These are phyloP conservation scores for Phenacoccus solenopsis DNA, from an alignment of 1,140 invertebrate species.

Conservation along the genomic window DNA sequence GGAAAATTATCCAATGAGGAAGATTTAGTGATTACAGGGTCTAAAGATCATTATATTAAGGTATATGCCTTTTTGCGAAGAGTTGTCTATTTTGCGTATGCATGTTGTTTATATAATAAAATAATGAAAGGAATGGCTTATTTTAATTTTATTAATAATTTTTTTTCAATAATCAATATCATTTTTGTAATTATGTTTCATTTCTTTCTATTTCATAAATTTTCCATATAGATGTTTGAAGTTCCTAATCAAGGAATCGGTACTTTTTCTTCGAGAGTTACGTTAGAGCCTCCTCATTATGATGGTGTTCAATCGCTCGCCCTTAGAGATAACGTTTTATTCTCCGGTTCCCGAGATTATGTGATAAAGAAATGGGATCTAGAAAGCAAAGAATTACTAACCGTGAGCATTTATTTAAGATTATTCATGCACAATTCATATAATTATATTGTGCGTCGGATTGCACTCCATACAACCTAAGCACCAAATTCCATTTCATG, in stretches of 20 bases:
- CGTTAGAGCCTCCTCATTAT: conserved; percentile 77
- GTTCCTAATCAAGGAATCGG: conserved; percentile 40
- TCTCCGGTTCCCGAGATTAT: conserved; percentile 74
- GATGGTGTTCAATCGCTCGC: conserved; percentile 75
- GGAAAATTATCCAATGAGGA: conserved; percentile 37
- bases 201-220: conserved; percentile 23
- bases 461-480: neutral
- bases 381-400: conserved; percentile 47
- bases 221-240: conserved; percentile 44
- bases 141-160: too few relatives aligned
- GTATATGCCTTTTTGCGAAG: too few relatives aligned
- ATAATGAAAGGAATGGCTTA: too few relatives aligned
- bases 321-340: conserved; percentile 50
- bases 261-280: conserved; percentile 48
- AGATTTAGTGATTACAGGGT: conserved; percentile 63
- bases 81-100: too few relatives aligned
- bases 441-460: neutral
- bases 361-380: conserved; percentile 83
- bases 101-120: too few relatives aligned
- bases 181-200: too few relatives aligned
- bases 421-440: neutral
- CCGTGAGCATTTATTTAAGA: conserved; percentile 43
- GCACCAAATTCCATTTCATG: too few relatives aligned
- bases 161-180: too few relatives aligned
- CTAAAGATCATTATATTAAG: conserved; percentile 71